Evolutionary conservation across 2,797 vertebrate species (phyloP), one percentile per base, ranked within the genome.

Genomic region (Ispidina lecontei): DNA sequence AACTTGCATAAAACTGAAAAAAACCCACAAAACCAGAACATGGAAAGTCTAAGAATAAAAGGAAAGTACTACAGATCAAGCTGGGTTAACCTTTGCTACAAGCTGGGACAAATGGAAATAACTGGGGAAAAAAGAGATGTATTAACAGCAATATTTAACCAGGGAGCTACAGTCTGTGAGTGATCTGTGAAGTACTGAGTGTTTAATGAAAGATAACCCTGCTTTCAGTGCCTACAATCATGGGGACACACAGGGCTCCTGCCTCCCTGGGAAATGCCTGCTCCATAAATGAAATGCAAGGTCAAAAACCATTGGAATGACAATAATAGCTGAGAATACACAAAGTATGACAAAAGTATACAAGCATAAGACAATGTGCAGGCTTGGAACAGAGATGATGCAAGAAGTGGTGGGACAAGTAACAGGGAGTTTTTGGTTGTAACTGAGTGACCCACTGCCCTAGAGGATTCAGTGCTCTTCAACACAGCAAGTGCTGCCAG

Each of bases 81-180:
- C n/a, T 78, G 20, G 52, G 28, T 72, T 75, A 84, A 75, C 23
- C 51, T 91, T 75, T 91, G 31, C 20, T 72, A 41, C 47, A 88
- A 44, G 47, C 43, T 75, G 55, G 35, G 28, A 72, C 10, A 78
- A 90, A 88, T 55, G 28, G 63, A 86, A 92, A 72, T 65, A 81
- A 43, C 39, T 68, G 68, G 22, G 37, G 72, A 44, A 47, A 35
- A 70, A 39, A 51, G 29, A 88, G 41, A 47, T 63, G 31, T 37
- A 75, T 84, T 84, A 75, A 62, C 52, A 81, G 67, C 35, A 88
- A 37, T 86, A 60, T 90, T 81, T 86, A 94, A 90, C 17, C 44
- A 84, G 51, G 39, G 73, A 90, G 54, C 41, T 77, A 52, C 5
- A 84, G 63, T 56, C 47, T 18, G 5, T 8, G 13, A 64, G 59